Base-by-base conservation (phyloP, 2,888 invertebrate species). In the Tortricodes alternella region DNA sequence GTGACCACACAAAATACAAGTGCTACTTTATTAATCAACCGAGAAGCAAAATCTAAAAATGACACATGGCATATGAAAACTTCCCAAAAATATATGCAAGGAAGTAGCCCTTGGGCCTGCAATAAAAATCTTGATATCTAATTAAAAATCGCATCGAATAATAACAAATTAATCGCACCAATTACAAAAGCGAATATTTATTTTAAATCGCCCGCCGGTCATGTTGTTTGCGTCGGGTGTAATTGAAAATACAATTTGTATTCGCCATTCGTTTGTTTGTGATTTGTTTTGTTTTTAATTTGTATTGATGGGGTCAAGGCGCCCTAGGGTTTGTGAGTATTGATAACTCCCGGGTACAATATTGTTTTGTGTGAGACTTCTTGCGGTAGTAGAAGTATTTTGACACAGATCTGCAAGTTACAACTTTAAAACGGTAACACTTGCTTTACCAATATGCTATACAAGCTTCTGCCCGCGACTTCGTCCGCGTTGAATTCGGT, bases 111-210 rank as follows among this genome's bases (percentile, higher is more conserved):
- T 6, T 5, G 8, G 9, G 18, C 11, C 6, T 13, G 8, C 9
- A 44, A 44, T 21, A 46, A 21, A 46, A 21, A 19, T 21, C 5
- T 4, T 21, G 27, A 43, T 49, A 49, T 21, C 35, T 56, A 50
- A 56, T 56, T 56, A 56, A 56, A 50, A 56, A 50, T 50, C 49
- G 38, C 38, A 50, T 37, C 49, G 32, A 56, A 50, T 56, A 56
- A 56, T 56, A 56, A 8, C 29, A 56, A 38, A 50, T 56, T 56
- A 56, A 56, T 56, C 13, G 49, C 37, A 38, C 44, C 56, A 56
- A 56, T 56, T 56, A 56, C 50, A 38, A 50, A 56, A 56, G 49
- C 48, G 56, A 56, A 56, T 56, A 56, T 56, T 56, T 56, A 56
- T 56, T 50, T 50, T 32, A 44, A 44, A 11, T 49, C 43, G 48